Conservation (phyloP, 2,888 invertebrate genomes). For the Tyria jacobaeae region DNA sequence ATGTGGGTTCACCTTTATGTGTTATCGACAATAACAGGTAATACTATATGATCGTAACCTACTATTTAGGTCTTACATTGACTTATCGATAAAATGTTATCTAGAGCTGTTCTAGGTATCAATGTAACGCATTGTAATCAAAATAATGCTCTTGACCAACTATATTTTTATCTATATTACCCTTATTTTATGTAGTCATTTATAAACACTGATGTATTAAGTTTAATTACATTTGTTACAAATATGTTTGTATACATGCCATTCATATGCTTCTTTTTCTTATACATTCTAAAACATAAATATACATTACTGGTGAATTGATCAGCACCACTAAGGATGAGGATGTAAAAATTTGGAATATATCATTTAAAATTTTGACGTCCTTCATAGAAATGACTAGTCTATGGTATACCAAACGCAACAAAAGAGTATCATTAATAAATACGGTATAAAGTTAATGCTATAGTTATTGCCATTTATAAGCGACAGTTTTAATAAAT, state of each 20-base stretch:
- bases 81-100: slow-evolving; percentile 44
- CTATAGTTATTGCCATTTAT: too few species aligned
- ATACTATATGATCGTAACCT: slow-evolving; percentile 17
- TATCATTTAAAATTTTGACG: neutral
- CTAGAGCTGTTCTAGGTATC: slow-evolving; percentile 31
- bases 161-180: slow-evolving; percentile 26
- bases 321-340: too few species aligned
- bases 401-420: neutral
- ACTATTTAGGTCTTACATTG: slow-evolving; percentile 32
- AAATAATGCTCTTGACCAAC: slow-evolving; percentile 41
- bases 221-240: neutral
- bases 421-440: neutral
- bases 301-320: too few species aligned
- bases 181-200: slow-evolving; percentile 13
- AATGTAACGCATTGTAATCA: slow-evolving; percentile 22
- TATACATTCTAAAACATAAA: too few species aligned
- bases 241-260: too few species aligned
- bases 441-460: too few species aligned
- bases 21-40: slow-evolving; percentile 18
- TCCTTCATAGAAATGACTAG: neutral
- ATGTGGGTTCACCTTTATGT: slow-evolving; percentile 5
- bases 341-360: neutral
- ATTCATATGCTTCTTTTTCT: too few species aligned
- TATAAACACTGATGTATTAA: neutral
- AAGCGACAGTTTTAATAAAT: neutral